Evolutionary conservation across 2,113 vertebrate genomes (phyloP).

Genomic region (Penelope pileata): DNA sequence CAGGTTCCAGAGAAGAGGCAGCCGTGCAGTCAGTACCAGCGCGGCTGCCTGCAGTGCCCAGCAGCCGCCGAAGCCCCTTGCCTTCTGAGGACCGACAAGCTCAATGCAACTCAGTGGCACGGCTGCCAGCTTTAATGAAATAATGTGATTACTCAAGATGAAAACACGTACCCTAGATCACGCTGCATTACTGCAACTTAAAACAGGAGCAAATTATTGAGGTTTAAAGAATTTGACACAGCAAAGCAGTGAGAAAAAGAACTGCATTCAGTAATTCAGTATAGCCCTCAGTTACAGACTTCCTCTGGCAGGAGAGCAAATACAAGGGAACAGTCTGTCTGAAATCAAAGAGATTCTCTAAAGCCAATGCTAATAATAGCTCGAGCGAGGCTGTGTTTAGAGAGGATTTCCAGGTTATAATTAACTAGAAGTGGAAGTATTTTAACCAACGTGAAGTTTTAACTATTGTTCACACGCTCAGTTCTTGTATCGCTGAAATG

Average conservation of each 20-base stretch:
- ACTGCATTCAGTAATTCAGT: neutral
- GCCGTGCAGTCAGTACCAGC: neutral
- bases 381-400: constrained; percentile 26
- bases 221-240: neutral
- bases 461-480: neutral
- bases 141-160: neutral
- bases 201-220: neutral
- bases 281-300: neutral
- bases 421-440: constrained; percentile 5
- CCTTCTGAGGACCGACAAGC: neutral
- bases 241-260: neutral
- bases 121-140: neutral
- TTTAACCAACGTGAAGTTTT: neutral
- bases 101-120: too few species aligned
- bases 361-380: constrained; percentile 26
- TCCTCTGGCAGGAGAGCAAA: neutral
- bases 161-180: neutral
- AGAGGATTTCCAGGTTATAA: constrained; percentile 39
- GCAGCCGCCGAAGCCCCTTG: neutral
- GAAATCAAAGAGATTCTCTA: constrained; percentile 2
- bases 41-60: neutral
- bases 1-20: neutral
- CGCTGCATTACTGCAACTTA: neutral
- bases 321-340: neutral
- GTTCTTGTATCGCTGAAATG: neutral